These are phyloP conservation scores for Stomatorhinus ivindoensis DNA, from an alignment of 2,113 vertebrate genomes.

Conservation along the genomic window DNA sequence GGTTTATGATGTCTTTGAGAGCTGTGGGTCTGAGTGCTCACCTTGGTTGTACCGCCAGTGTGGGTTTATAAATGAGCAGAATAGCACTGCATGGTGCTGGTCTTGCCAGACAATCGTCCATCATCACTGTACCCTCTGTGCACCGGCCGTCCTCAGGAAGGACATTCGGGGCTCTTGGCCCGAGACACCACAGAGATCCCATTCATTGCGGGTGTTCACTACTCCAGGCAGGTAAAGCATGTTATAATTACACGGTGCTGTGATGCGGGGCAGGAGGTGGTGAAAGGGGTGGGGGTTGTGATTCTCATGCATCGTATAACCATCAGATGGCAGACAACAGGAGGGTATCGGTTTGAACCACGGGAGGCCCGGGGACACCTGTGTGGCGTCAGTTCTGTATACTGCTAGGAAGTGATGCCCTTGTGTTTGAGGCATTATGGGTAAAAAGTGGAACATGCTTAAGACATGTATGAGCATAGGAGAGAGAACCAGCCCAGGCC, in stretches of 20 bases:
- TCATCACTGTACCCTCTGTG: constrained; percentile 36
- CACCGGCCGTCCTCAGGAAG: background rate
- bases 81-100: constrained; percentile 1
- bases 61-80: background rate
- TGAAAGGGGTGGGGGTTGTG: background rate
- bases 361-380: background rate
- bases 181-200: constrained; percentile 35
- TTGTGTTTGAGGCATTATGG: background rate
- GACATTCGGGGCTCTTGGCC: background rate
- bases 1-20: background rate
- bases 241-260: background rate
- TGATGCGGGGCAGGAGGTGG: background rate
- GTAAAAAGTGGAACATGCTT: background rate
- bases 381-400: background rate
- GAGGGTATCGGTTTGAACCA: background rate
- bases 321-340: background rate
- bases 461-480: background rate
- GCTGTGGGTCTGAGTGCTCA: background rate
- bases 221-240: background rate
- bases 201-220: constrained; percentile 20
- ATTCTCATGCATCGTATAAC: background rate
- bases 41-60: background rate
- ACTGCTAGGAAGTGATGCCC: background rate
- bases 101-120: constrained; percentile 33
- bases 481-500: background rate